Conservation (phyloP, 92 coral and sea anemone species). For the Pocillopora grandis region DNA sequence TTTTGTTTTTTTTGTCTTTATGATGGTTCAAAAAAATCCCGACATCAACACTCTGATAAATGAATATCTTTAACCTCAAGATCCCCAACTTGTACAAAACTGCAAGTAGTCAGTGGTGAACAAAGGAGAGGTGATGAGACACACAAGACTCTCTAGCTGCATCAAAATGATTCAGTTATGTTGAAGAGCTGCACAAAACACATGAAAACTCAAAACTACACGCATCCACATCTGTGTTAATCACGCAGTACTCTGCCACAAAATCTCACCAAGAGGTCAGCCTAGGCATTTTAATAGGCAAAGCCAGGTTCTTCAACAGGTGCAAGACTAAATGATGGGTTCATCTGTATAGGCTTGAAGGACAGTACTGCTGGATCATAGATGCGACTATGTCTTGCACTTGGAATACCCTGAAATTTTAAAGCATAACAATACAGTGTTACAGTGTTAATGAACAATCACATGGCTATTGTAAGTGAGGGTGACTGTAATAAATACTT, state of each 20-base stretch:
- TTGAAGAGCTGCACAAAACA: not conserved
- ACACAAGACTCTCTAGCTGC: not conserved
- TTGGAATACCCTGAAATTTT: conserved; percentile 69
- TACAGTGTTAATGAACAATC: not conserved
- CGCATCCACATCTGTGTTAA: not conserved
- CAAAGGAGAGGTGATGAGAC: too few species aligned
- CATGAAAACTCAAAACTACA: not conserved
- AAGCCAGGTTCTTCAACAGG: conserved; percentile 98
- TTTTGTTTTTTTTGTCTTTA: not conserved
- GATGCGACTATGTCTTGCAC: conserved; percentile 51
- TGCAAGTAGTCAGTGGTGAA: not conserved
- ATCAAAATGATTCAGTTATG: not conserved
- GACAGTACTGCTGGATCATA: conserved; percentile 81
- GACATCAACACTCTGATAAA: not conserved
- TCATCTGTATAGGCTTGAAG: conserved; percentile 87
- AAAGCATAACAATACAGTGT: not conserved
- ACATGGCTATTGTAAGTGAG: too few species aligned
- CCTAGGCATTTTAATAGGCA: conserved; percentile 46
- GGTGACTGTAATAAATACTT: too few species aligned
- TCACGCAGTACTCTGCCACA: not conserved
- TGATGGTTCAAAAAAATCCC: not conserved
- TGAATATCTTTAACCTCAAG: not conserved
- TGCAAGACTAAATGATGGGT: conserved; percentile 79
- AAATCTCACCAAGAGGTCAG: not conserved
- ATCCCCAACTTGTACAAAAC: not conserved